Percentiles rank a stretch among this genome's conserved stretches.
Evolutionary conservation across 2,113 vertebrate genomes (phyloP).

Genomic region (Oreochromis tanganicae): DNA sequence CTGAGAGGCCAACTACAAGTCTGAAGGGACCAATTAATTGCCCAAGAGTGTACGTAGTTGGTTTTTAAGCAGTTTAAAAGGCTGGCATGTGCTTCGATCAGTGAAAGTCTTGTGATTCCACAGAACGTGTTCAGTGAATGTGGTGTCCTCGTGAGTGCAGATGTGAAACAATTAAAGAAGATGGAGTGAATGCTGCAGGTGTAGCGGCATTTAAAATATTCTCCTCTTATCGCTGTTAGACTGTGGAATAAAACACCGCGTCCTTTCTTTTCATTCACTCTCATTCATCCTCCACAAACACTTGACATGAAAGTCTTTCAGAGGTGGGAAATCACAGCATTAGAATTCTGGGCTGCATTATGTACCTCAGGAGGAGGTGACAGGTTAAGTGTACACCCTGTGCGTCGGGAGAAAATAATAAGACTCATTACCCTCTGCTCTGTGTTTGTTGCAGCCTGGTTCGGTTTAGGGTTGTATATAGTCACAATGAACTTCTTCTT

Average conservation of each 20-base stretch:
- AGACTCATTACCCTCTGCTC: slow-evolving; percentile 29
- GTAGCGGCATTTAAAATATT: not conserved
- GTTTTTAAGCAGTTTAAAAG: slow-evolving; percentile 1
- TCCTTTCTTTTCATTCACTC: not conserved
- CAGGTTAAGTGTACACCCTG: slow-evolving; percentile 41
- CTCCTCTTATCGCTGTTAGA: not conserved
- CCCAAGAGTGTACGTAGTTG: not conserved
- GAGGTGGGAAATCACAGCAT: slow-evolving; percentile 24
- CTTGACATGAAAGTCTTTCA: not conserved
- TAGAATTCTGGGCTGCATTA: slow-evolving; percentile 24
- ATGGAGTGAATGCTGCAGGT: slow-evolving; percentile 6
- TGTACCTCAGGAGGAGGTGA: slow-evolving; percentile 20
- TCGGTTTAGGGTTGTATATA: not conserved
- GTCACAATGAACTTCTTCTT: not conserved
- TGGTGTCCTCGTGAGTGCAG: not conserved
- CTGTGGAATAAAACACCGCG: slow-evolving; percentile 17
- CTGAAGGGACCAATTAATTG: slow-evolving; percentile 34
- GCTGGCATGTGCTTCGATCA: not conserved
- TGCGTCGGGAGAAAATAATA: slow-evolving; percentile 30
- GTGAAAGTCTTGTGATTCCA: not conserved
- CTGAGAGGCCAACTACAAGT: not conserved
- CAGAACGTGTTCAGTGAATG: not conserved
- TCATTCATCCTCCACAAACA: not conserved
- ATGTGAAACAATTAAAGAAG: not conserved
- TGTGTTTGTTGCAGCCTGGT: slow-evolving; percentile 16